Evolutionary conservation across 64 coral and sea anemone genomes (phyloP).

Genomic region (Acropora yongei): DNA sequence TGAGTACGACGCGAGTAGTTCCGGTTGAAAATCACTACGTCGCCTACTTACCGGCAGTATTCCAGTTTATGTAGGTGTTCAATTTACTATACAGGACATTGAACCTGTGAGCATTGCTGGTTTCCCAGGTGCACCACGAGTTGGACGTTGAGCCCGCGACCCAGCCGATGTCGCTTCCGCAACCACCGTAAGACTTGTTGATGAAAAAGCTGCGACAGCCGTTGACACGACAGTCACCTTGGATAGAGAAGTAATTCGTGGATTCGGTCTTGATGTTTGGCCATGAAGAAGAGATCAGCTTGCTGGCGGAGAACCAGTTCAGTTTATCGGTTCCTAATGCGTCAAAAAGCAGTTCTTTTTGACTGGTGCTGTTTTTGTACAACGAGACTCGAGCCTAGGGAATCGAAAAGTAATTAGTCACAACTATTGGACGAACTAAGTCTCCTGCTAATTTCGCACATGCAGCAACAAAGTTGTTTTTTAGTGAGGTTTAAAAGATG

Average conservation of each 20-base stretch:
- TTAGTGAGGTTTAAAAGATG: no score
- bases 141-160: neutral
- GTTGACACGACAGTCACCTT: neutral
- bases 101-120: neutral
- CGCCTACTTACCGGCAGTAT: conserved; percentile 17
- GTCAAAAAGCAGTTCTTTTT: conserved; percentile 22
- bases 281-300: conserved; percentile 20
- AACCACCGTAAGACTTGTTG: conserved; percentile 18
- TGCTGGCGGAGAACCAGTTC: conserved; percentile 12
- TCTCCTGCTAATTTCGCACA: no score
- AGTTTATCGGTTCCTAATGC: conserved; percentile 11
- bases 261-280: conserved; percentile 23
- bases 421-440: no score
- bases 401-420: neutral
- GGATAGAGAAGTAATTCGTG: conserved; percentile 13
- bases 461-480: no score
- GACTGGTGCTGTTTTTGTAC: neutral
- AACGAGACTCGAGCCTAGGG: conserved; percentile 3
- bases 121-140: conserved; percentile 7
- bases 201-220: conserved; percentile 46
- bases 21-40: neutral
- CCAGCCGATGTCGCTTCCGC: neutral
- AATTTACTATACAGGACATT: conserved; percentile 38
- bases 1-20: neutral
- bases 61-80: conserved; percentile 10